phyloP scores from a whole-genome alignment of 30 jellyfish, hydroid and myxozoan genomes.

The Aurelia sp. region DNA sequence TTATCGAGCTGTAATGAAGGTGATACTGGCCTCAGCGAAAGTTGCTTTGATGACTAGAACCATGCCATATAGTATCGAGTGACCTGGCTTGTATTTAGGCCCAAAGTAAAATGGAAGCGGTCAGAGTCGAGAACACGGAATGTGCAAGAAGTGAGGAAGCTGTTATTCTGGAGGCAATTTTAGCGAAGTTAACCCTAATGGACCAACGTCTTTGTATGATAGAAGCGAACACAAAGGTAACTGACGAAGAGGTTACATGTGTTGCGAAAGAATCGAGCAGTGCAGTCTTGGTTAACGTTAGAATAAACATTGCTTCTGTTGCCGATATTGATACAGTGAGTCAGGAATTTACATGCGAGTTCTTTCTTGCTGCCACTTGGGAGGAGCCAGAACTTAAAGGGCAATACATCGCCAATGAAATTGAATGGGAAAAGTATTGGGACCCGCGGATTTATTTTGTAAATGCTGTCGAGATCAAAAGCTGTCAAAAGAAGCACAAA shows the following conservation, averaged over 20 bases:
- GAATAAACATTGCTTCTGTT: conserved; percentile 72
- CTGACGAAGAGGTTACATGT: conserved; percentile 54
- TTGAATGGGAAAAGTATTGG: conserved; percentile 85
- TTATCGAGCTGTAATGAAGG: too few relatives aligned
- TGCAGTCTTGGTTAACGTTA: conserved; percentile 62
- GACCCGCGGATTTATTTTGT: conserved; percentile 89
- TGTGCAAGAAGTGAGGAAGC: neutral
- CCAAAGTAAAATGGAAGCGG: neutral
- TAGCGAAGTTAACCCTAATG: conserved; percentile 34
- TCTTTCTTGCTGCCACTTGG: conserved; percentile 95
- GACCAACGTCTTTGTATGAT: conserved; percentile 41
- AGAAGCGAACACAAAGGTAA: conserved; percentile 39
- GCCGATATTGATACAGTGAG: conserved; percentile 83
- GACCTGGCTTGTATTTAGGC: neutral
- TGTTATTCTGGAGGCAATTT: conserved; percentile 14
- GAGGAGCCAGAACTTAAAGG: conserved; percentile 76
- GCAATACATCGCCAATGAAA: conserved; percentile 20
- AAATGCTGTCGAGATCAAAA: conserved; percentile 85
- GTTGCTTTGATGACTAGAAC: too few relatives aligned
- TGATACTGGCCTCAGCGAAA: too few relatives aligned
- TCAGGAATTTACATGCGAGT: conserved; percentile 90
- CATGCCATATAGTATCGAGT: too few relatives aligned
- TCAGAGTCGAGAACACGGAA: too few relatives aligned
- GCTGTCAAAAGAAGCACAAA: conserved; percentile 70
- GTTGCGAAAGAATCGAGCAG: conserved; percentile 24